A percentile compares a stretch with the other conserved stretches of the same genome.
phyloP scores from a whole-genome alignment of 2,888 invertebrate species.

The Trachelus tabidus region DNA sequence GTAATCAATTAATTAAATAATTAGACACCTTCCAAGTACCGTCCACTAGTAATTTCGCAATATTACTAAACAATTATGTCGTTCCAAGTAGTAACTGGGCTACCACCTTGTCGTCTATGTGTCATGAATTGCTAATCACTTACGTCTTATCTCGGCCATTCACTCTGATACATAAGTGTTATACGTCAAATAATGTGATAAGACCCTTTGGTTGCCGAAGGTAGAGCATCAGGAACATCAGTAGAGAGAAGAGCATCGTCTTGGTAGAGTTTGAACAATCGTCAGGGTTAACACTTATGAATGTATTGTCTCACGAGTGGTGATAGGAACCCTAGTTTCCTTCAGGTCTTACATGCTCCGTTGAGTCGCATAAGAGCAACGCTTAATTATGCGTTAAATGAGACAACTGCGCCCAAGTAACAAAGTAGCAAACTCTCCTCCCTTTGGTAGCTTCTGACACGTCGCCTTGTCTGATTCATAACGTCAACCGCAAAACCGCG shows the following conservation, averaged over 20 bases:
- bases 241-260: not conserved
- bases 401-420: conserved; percentile 35
- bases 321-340: conserved; percentile 26
- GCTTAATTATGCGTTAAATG: conserved; percentile 48
- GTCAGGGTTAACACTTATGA: not conserved
- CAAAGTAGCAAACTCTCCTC: conserved; percentile 26
- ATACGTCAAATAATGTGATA: not conserved
- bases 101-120: not conserved
- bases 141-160: not conserved
- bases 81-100: not conserved
- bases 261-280: not conserved
- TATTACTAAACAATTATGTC: no score
- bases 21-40: not conserved
- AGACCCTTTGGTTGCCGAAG: not conserved
- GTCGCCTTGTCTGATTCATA: not conserved
- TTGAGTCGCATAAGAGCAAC: conserved; percentile 34
- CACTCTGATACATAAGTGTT: not conserved
- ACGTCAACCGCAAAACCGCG: not conserved
- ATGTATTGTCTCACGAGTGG: conserved; percentile 38
- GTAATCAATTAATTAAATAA: not conserved
- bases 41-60: not conserved
- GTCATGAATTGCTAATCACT: not conserved
- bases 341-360: conserved; percentile 36
- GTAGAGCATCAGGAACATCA: not conserved
- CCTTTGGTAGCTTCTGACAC: not conserved